These are phyloP conservation scores for Todiramphus saurophagus DNA, from an alignment of 2,113 vertebrate genomes.

Conservation along the genomic window DNA sequence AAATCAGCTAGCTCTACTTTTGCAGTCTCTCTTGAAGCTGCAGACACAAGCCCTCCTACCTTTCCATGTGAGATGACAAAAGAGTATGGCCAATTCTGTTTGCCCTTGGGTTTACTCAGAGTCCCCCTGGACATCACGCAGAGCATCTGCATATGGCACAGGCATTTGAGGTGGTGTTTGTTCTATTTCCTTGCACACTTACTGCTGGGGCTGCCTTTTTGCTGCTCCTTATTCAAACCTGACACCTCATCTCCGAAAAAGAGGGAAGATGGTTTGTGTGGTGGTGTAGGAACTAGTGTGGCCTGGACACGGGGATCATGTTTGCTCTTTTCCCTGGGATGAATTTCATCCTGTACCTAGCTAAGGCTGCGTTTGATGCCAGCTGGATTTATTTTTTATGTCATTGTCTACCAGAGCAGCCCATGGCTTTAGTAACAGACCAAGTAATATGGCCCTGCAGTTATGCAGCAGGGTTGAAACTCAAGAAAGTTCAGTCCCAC, in stretches of 20 bases:
- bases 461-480: background rate
- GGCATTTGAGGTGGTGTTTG: background rate
- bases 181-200: background rate
- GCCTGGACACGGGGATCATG: background rate
- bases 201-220: background rate
- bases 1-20: background rate
- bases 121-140: accelerated
- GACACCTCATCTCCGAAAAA: background rate
- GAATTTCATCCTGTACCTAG: background rate
- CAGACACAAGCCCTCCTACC: background rate
- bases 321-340: accelerated
- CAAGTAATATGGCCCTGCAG: background rate
- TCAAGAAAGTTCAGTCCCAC: background rate
- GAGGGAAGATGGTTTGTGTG: background rate
- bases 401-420: background rate
- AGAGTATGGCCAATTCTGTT: background rate
- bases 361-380: background rate
- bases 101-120: background rate
- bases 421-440: background rate
- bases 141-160: background rate
- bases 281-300: background rate
- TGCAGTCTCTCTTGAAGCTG: background rate
- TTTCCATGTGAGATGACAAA: background rate
- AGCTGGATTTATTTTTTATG: background rate
- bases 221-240: background rate